phyloP scores from a whole-genome alignment of 2,888 invertebrate genomes.

The Ceraclea dissimilis region DNA sequence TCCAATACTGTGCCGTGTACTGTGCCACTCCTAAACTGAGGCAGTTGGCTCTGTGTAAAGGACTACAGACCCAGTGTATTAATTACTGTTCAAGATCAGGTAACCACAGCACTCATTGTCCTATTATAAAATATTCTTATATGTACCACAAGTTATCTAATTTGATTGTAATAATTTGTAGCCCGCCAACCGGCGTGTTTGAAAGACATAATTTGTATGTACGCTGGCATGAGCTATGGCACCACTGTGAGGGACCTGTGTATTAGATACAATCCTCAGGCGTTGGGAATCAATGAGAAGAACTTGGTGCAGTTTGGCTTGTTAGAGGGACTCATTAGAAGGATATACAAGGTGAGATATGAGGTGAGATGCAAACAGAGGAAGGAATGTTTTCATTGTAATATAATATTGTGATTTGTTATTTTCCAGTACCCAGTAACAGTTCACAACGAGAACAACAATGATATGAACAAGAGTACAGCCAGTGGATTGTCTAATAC shows the following conservation, averaged over 20 bases:
- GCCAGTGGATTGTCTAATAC: conserved; percentile 39
- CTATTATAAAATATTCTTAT: background rate
- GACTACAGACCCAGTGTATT: conserved; percentile 62
- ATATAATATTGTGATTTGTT: conserved; percentile 44
- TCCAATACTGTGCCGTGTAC: conserved; percentile 64
- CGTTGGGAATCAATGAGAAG: conserved; percentile 68
- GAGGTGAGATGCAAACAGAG: too few relatives aligned
- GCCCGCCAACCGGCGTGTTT: conserved; percentile 59
- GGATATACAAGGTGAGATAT: conserved; percentile 72
- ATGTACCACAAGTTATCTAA: too few relatives aligned
- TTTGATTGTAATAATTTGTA: conserved; percentile 33
- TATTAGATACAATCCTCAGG: conserved; percentile 63
- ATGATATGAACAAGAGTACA: conserved; percentile 39
- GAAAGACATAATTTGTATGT: conserved; percentile 65
- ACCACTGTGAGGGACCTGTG: conserved; percentile 71
- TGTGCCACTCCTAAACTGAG: conserved; percentile 59
- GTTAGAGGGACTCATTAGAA: conserved; percentile 73
- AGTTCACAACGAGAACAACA: conserved; percentile 34
- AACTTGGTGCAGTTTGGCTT: conserved; percentile 82
- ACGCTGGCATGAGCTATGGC: conserved; percentile 69
- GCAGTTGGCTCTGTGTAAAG: conserved; percentile 55
- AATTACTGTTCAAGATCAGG: conserved; percentile 62
- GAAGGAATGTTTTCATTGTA: background rate
- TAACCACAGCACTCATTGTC: conserved; percentile 36
- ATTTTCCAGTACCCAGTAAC: conserved; percentile 46